Evolutionary conservation across 2,797 vertebrate genomes (phyloP).

Genomic region (Acanthurus tractus): DNA sequence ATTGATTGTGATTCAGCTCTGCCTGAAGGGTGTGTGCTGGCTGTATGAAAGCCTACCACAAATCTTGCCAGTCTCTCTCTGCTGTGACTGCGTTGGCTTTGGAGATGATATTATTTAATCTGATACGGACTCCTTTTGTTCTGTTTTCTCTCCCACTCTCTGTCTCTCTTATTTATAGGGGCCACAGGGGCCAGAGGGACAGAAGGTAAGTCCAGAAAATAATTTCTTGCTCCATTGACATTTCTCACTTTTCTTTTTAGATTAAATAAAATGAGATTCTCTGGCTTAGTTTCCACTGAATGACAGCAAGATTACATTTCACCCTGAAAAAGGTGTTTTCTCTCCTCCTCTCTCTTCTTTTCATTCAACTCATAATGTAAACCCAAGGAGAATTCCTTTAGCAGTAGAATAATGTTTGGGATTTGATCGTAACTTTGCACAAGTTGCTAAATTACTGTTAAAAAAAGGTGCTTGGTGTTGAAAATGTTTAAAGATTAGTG

Average conservation of each 20-base stretch:
- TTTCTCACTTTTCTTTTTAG: conserved; percentile 29
- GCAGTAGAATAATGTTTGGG: conserved; percentile 36
- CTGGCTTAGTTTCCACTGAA: conserved; percentile 9
- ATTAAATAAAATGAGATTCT: conserved; percentile 14
- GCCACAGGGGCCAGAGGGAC: conserved; percentile 93
- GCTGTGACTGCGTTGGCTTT: conserved; percentile 74
- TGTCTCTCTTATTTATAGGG: conserved; percentile 85
- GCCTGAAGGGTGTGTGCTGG: conserved; percentile 73
- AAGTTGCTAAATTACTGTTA: neutral
- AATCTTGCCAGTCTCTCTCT: conserved; percentile 74
- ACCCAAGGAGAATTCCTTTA: conserved; percentile 8
- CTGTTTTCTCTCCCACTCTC: conserved; percentile 35
- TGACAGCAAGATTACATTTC: conserved; percentile 4
- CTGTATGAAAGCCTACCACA: conserved; percentile 66
- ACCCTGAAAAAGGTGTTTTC: neutral
- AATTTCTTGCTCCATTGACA: conserved; percentile 2
- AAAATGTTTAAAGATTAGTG: conserved; percentile 53
- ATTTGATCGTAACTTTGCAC: conserved; percentile 24
- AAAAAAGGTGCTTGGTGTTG: conserved; percentile 10
- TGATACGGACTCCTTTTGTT: conserved; percentile 58
- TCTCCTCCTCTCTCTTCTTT: neutral
- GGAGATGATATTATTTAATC: conserved; percentile 80
- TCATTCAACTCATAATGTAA: conserved; percentile 4
- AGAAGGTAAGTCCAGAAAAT: conserved; percentile 88
- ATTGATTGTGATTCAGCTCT: conserved; percentile 68